phyloP scores from a whole-genome alignment of 2,797 vertebrate species.

The Myiotriccus ornatus region DNA sequence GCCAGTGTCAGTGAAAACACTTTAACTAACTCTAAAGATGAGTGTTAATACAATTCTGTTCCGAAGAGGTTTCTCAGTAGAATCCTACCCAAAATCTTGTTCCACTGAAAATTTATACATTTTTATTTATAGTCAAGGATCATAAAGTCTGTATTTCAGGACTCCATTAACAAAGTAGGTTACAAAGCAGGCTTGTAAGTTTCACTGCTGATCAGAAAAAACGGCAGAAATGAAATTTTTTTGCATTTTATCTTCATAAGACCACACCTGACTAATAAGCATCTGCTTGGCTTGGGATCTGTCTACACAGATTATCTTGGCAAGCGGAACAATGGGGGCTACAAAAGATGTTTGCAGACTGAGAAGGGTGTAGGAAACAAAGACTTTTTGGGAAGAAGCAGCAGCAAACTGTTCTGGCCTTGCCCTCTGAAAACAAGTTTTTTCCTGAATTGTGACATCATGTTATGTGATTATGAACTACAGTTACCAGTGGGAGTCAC shows the following conservation, averaged over 20 bases:
- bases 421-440: not conserved
- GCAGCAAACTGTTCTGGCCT: not conserved
- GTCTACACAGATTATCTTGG: not conserved
- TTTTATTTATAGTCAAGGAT: not conserved
- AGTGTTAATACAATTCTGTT: not conserved
- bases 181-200: not conserved
- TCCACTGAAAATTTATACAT: not conserved
- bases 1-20: not conserved
- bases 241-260: not conserved
- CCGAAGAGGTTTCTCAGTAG: not conserved
- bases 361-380: not conserved
- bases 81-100: not conserved
- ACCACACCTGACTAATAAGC: not conserved
- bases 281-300: not conserved
- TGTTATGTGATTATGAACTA: not conserved
- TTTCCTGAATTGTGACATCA: not conserved
- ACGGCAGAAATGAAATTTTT: not conserved
- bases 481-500: not conserved
- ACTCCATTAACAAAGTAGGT: not conserved
- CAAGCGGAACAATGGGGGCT: not conserved
- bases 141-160: not conserved
- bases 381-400: not conserved
- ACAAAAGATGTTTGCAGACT: not conserved
- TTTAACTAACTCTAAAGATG: not conserved
- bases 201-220: not conserved